A percentile compares a stretch with the other conserved stretches of the same genome.
Conservation (phyloP, 2,797 vertebrate species). For the Delichon dasypus region DNA sequence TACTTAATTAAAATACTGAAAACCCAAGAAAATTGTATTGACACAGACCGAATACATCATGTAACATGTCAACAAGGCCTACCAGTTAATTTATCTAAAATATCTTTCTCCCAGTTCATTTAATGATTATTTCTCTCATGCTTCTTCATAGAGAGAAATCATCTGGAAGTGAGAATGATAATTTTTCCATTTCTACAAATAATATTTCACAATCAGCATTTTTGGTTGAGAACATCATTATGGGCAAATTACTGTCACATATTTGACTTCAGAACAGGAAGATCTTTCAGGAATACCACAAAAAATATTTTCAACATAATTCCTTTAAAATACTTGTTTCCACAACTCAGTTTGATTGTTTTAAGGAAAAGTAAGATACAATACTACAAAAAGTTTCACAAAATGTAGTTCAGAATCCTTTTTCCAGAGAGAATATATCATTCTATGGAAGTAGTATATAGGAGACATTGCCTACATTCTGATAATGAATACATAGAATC, state of each 20-base stretch:
- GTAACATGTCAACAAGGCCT: background rate
- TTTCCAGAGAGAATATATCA: background rate
- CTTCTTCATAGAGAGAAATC: background rate
- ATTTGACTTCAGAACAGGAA: background rate
- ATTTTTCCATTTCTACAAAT: background rate
- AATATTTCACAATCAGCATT: background rate
- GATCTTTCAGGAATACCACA: background rate
- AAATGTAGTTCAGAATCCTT: background rate
- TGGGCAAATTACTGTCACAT: background rate
- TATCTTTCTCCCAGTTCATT: background rate
- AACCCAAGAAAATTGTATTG: background rate
- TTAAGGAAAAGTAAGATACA: background rate
- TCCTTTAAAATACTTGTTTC: background rate
- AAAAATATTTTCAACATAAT: background rate
- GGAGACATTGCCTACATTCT: background rate
- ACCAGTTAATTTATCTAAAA: background rate
- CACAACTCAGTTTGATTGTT: background rate
- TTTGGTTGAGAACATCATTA: background rate
- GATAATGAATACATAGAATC: background rate
- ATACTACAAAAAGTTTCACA: background rate
- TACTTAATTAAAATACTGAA: constrained; percentile 10
- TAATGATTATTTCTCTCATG: background rate
- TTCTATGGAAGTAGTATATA: background rate
- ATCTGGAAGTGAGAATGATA: background rate
- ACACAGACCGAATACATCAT: background rate